phyloP scores from a whole-genome alignment of 2,888 invertebrate genomes.

The Macaria liturata region DNA sequence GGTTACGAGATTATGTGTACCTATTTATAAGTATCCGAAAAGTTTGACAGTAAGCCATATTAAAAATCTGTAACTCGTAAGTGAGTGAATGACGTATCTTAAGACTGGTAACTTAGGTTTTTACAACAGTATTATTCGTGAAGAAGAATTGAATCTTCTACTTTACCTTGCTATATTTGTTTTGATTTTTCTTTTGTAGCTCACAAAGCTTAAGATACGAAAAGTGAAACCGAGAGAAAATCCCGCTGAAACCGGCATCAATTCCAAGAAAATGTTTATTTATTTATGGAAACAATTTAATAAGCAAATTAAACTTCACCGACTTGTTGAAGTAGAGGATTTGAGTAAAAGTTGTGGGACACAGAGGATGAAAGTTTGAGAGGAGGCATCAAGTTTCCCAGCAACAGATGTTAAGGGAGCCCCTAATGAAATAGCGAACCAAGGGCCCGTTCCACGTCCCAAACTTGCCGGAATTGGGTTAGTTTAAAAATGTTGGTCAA shows the following conservation, averaged over 20 bases:
- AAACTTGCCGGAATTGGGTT: slow-evolving; percentile 38
- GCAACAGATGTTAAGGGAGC: slow-evolving; percentile 65
- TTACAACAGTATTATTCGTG: too few species aligned
- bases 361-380: slow-evolving; percentile 57
- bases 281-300: slow-evolving; percentile 8
- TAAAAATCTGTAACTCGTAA: too few species aligned
- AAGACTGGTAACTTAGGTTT: too few species aligned
- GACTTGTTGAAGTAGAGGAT: slow-evolving; percentile 16
- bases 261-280: neutral
- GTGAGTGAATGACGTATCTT: too few species aligned
- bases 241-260: neutral
- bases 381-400: slow-evolving; percentile 64
- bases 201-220: too few species aligned
- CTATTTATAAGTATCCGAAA: too few species aligned
- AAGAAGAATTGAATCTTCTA: too few species aligned
- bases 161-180: too few species aligned
- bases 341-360: slow-evolving; percentile 20
- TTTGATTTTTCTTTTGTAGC: too few species aligned
- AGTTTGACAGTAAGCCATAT: too few species aligned
- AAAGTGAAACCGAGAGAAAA: too few species aligned
- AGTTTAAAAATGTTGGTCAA: slow-evolving; percentile 23
- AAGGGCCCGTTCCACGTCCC: slow-evolving; percentile 27
- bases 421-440: slow-evolving; percentile 63
- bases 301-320: slow-evolving; percentile 15
- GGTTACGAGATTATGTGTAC: neutral